Evolutionary conservation across 2,888 invertebrate genomes (phyloP).

Genomic region (Drosophila suboccidentalis): DNA sequence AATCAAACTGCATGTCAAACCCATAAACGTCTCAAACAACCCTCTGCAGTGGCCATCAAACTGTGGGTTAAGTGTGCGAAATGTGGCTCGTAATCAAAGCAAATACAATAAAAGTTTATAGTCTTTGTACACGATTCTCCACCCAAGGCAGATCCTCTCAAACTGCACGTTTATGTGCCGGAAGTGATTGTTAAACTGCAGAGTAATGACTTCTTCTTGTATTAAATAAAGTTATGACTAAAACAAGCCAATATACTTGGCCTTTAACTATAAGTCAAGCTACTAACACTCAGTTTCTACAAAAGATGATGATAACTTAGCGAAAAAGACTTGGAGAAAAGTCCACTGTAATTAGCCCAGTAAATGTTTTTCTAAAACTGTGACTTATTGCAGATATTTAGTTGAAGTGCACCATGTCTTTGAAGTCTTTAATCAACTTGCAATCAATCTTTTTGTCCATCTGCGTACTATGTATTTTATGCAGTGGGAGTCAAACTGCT

Average conservation of each 20-base stretch:
- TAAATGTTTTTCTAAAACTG: not conserved
- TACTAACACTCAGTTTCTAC: not conserved
- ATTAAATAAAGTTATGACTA: slow-evolving; percentile 10
- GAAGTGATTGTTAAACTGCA: slow-evolving; percentile 48
- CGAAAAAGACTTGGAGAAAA: not conserved
- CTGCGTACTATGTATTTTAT: no score
- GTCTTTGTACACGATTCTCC: slow-evolving; percentile 15
- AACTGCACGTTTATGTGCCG: slow-evolving; percentile 48
- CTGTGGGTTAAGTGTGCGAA: slow-evolving; percentile 65
- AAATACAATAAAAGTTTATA: slow-evolving; percentile 59
- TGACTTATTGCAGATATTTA: no score
- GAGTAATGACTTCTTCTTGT: slow-evolving; percentile 27
- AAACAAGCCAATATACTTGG: slow-evolving; percentile 6
- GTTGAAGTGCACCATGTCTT: no score
- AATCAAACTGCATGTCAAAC: slow-evolving; percentile 78
- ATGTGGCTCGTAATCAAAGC: slow-evolving; percentile 64
- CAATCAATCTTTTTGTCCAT: no score
- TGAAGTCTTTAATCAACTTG: no score
- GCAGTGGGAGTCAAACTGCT: no score
- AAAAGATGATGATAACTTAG: not conserved
- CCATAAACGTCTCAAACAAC: slow-evolving; percentile 39
- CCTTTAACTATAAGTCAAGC: slow-evolving; percentile 1
- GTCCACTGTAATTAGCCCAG: not conserved
- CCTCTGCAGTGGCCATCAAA: slow-evolving; percentile 62
- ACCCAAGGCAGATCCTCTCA: slow-evolving; percentile 17